Percentiles rank a stretch among this genome's conserved stretches.
Conservation (phyloP, 2,888 invertebrate species). For the Drosophila formosana region DNA sequence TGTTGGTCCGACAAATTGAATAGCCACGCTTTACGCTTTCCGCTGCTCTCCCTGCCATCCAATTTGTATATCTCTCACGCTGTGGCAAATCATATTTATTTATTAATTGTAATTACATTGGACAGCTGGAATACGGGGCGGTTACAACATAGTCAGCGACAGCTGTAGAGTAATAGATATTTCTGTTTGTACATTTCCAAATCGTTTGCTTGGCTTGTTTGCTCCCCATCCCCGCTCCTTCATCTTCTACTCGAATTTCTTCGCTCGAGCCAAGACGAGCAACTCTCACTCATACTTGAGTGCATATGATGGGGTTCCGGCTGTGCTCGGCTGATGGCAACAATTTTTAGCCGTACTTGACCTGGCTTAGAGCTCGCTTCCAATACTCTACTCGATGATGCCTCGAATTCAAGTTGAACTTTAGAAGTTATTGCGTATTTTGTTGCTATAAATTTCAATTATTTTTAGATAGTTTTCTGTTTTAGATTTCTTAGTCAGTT, state of each 20-base stretch:
- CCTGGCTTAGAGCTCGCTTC: slow-evolving; percentile 8
- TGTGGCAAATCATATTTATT: slow-evolving; percentile 73
- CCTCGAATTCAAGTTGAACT: background rate
- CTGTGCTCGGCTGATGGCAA: too few species aligned
- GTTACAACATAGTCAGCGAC: background rate
- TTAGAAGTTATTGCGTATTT: background rate
- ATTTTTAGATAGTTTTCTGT: too few species aligned
- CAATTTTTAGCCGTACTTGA: slow-evolving; percentile 24
- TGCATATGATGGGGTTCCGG: slow-evolving; percentile 8
- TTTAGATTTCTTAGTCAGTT: background rate
- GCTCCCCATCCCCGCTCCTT: background rate
- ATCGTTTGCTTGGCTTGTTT: slow-evolving; percentile 28
- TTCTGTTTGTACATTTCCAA: slow-evolving; percentile 38
- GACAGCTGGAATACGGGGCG: slow-evolving; percentile 39
- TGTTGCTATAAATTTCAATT: too few species aligned
- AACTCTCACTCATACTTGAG: slow-evolving; percentile 23
- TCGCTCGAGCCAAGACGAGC: slow-evolving; percentile 7
- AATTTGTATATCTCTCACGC: slow-evolving; percentile 10
- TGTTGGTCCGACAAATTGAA: slow-evolving; percentile 55
- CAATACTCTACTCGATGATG: slow-evolving; percentile 33
- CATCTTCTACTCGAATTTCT: background rate
- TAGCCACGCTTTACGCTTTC: slow-evolving; percentile 21
- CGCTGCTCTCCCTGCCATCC: background rate
- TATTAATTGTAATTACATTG: slow-evolving; percentile 77
- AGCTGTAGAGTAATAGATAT: slow-evolving; percentile 45